Evolutionary conservation across 2,113 vertebrate species (phyloP).

Genomic region (Chamaea fasciata): DNA sequence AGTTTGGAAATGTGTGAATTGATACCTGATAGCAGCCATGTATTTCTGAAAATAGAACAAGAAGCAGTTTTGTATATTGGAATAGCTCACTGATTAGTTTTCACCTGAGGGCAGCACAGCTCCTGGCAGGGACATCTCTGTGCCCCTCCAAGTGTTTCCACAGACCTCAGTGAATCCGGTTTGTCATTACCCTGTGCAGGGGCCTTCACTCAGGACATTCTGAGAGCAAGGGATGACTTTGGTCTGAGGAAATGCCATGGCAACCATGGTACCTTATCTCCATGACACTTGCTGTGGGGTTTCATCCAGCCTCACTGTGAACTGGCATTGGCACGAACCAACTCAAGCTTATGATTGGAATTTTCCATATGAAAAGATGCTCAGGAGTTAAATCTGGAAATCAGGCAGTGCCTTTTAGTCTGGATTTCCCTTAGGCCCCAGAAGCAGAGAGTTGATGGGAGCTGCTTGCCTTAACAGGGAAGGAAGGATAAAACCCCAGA

Average conservation of each 20-base stretch:
- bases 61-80: background rate
- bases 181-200: background rate
- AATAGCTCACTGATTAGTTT: background rate
- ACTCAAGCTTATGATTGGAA: background rate
- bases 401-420: background rate
- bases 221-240: background rate
- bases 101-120: background rate
- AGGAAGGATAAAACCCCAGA: background rate
- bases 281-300: background rate
- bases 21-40: background rate
- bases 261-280: background rate
- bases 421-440: background rate
- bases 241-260: background rate
- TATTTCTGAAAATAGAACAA: background rate
- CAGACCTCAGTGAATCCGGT: background rate
- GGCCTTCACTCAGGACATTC: background rate
- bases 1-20: background rate
- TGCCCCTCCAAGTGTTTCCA: background rate
- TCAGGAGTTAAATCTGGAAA: background rate
- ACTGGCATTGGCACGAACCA: background rate
- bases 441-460: background rate
- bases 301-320: background rate
- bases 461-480: background rate
- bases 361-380: background rate
- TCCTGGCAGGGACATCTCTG: background rate